phyloP scores from a whole-genome alignment of 2,797 vertebrate species.

The Spheniscus humboldti region DNA sequence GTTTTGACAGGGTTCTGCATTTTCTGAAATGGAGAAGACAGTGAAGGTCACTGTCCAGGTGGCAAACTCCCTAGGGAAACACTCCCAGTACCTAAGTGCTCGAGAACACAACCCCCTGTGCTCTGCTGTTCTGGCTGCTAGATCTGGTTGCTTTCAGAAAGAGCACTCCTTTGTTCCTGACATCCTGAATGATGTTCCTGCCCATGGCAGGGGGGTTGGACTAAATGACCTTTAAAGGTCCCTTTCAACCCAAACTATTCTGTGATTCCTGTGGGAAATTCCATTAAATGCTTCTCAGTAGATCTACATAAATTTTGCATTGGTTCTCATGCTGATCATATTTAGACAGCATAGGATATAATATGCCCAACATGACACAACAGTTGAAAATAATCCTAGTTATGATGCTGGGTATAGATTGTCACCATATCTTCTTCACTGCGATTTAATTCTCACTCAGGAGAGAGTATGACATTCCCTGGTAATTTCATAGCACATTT shows the following conservation, averaged over 20 bases:
- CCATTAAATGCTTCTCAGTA: neutral
- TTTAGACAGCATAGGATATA: neutral
- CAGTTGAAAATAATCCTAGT: neutral
- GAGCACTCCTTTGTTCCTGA: neutral
- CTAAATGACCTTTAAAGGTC: neutral
- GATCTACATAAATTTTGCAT: neutral
- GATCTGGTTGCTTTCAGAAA: neutral
- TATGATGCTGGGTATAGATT: neutral
- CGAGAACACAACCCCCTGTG: accelerated
- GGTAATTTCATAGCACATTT: neutral
- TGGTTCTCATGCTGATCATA: neutral
- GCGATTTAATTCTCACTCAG: neutral
- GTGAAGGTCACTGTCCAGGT: neutral
- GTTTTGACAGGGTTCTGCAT: neutral
- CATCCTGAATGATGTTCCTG: neutral
- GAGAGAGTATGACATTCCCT: neutral
- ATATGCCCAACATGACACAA: neutral
- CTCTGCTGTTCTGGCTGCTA: neutral
- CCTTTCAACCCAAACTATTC: neutral
- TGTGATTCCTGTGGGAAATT: neutral
- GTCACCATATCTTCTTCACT: neutral
- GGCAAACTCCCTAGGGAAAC: neutral
- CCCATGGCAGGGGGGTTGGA: neutral
- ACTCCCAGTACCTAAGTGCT: neutral
- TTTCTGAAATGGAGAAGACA: neutral